These are phyloP conservation scores for Pungitius pungitius DNA, from an alignment of 2,113 vertebrate genomes.

Conservation along the genomic window DNA sequence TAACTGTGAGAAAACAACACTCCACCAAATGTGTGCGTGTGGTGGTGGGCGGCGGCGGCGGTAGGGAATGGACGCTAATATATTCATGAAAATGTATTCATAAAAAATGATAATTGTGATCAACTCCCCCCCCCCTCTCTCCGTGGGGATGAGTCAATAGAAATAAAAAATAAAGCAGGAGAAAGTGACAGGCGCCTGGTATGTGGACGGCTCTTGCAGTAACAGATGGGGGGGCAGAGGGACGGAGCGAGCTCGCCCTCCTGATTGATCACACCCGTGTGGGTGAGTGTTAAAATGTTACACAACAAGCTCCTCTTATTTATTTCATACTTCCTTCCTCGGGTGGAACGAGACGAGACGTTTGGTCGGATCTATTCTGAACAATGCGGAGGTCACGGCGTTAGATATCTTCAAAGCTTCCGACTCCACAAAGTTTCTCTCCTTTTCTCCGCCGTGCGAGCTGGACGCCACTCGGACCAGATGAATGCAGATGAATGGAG, in stretches of 20 bases:
- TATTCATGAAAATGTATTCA: constrained; percentile 84
- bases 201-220: constrained; percentile 71
- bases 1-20: constrained; percentile 83
- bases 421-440: no score
- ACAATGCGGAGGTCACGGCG: no score
- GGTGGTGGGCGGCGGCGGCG: constrained; percentile 51
- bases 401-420: no score
- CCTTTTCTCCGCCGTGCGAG: no score
- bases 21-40: constrained; percentile 74
- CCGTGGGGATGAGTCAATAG: constrained; percentile 79
- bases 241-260: constrained; percentile 67
- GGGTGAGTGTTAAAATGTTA: constrained; percentile 76
- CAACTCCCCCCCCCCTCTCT: constrained; percentile 44
- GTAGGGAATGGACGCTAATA: constrained; percentile 71
- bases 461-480: no score
- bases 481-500: no score
- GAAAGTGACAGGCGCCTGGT: constrained; percentile 79
- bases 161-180: constrained; percentile 60
- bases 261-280: constrained; percentile 70
- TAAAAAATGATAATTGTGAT: constrained; percentile 80
- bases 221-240: constrained; percentile 80
- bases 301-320: constrained; percentile 58
- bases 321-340: constrained; percentile 34
- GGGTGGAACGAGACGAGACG: constrained; percentile 21
- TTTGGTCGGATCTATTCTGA: constrained; percentile 19